Evolutionary conservation across 2,113 vertebrate genomes (phyloP).

Genomic region (Psettodes erumei): DNA sequence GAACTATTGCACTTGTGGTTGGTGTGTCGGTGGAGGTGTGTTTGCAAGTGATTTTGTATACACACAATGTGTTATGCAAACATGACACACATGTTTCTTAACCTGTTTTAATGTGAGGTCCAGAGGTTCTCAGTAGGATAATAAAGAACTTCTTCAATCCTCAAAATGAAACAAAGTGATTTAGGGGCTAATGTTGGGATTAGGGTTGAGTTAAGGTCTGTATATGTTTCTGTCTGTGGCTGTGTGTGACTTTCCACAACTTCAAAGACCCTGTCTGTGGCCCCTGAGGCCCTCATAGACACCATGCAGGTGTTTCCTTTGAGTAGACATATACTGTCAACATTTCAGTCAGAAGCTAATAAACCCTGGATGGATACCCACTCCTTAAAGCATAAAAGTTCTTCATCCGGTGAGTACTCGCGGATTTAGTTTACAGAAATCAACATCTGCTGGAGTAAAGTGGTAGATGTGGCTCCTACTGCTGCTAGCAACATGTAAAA

Average conservation of each 20-base stretch:
- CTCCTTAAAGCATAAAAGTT: slow-evolving; percentile 19
- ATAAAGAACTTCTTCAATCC: slow-evolving; percentile 9
- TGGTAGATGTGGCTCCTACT: slow-evolving; percentile 31
- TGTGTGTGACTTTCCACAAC: slow-evolving; percentile 59
- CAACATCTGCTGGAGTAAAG: slow-evolving; percentile 42
- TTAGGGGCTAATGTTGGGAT: slow-evolving; percentile 24
- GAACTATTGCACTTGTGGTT: background rate
- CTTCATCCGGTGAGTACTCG: slow-evolving; percentile 15
- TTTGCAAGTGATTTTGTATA: no score
- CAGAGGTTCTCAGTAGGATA: background rate
- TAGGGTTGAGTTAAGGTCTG: slow-evolving; percentile 11
- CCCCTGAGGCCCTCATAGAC: slow-evolving; percentile 55
- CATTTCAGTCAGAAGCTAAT: slow-evolving; percentile 60
- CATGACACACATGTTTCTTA: no score
- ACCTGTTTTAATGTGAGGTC: slow-evolving; percentile 26
- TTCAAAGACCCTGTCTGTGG: slow-evolving; percentile 59
- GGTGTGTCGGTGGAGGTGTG: no score
- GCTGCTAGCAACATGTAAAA: slow-evolving; percentile 33
- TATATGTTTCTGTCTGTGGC: slow-evolving; percentile 52
- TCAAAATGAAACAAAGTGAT: slow-evolving; percentile 20
- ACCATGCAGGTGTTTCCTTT: slow-evolving; percentile 69
- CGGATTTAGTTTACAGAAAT: slow-evolving; percentile 22
- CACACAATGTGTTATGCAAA: background rate
- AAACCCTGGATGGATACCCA: slow-evolving; percentile 22
- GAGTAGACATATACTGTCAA: slow-evolving; percentile 60